Evolutionary conservation across 1,140 invertebrate species (phyloP), one percentile per base, ranked within the genome.

Genomic region (Laupala kohalensis): DNA sequence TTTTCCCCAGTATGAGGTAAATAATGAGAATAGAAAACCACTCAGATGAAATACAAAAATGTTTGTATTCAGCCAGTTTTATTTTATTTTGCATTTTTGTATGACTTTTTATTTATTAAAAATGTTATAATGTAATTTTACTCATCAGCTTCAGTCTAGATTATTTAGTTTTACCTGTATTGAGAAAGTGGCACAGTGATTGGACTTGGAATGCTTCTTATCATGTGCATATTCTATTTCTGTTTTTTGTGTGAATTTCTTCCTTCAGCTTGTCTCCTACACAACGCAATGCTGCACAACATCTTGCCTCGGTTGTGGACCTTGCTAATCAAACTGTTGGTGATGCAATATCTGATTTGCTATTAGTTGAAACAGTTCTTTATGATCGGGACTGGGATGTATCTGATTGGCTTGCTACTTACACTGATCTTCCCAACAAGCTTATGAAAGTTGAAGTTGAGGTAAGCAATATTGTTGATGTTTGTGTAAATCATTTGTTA

Each of bases 261-360:
- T 53, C 26, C 19, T 53, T 25, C 62, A 71, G 70, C 3, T 30
- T 71, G 25, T 25, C 23, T 26, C 6, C 19, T n/a, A 26, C 28
- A 0, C 70, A 71, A 24, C 65, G 26, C n/a, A 5, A 81, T 73
- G 84, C 87, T 12, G 89, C 89, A 0, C 77, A 82, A 66, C 86
- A 86, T 70, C 81, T 97, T 25, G 75, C 84, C 13, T 81, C 84
- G 70, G 79, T 94, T 15, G 90, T 95, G 30, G 88, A 96, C 80
- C 81, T 97, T 72, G 95, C 96, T 23, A 98, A 98, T 79, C 93
- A 97, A 83, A 93, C 94, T 5, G 95, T 99, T 3, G 97, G 97
- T 0, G 97, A 99, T 85, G 97, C 97, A 0, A 88, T 99, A 23
- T 96, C 96, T 0, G 96, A 99, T 79, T 87, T 99, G 85, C 82